phyloP scores from a whole-genome alignment of 2,797 vertebrate species.

The Nasua narica region DNA sequence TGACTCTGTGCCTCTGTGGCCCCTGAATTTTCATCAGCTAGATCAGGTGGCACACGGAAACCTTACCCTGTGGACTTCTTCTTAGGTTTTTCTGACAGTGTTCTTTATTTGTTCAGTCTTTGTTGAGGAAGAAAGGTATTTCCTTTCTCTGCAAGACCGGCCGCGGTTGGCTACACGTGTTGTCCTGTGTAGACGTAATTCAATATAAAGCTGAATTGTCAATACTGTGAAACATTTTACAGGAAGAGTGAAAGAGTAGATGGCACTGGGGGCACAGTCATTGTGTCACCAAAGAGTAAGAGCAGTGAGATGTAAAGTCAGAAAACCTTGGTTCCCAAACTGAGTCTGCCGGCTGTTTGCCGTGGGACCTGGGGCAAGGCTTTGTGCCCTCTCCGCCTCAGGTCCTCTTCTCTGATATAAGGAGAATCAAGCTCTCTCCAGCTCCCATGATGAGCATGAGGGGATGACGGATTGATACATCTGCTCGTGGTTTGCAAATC shows the following conservation, averaged over 20 bases:
- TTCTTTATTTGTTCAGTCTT: conserved; percentile 47
- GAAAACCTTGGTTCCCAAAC: background rate
- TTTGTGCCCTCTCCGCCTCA: background rate
- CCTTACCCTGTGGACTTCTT: conserved; percentile 7
- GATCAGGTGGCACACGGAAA: conserved; percentile 33
- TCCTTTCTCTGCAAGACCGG: background rate
- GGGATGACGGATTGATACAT: background rate
- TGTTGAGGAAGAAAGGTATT: background rate
- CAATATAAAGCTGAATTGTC: conserved; percentile 37
- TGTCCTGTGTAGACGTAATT: conserved; percentile 26
- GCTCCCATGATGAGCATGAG: background rate
- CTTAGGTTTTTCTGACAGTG: conserved; percentile 40
- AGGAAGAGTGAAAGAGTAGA: background rate
- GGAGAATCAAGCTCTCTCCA: background rate
- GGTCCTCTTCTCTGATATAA: background rate
- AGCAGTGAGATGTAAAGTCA: background rate
- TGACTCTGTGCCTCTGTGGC: background rate
- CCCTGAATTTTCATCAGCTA: conserved; percentile 54
- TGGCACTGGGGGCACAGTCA: background rate
- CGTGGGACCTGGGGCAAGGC: background rate
- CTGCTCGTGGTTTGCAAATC: background rate
- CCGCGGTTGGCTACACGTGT: background rate
- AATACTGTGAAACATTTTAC: conserved; percentile 19
- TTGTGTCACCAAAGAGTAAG: background rate
- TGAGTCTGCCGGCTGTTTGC: background rate